These are phyloP conservation scores for Dasyurus viverrinus DNA, from an alignment of 2,113 vertebrate genomes.

Conservation along the genomic window DNA sequence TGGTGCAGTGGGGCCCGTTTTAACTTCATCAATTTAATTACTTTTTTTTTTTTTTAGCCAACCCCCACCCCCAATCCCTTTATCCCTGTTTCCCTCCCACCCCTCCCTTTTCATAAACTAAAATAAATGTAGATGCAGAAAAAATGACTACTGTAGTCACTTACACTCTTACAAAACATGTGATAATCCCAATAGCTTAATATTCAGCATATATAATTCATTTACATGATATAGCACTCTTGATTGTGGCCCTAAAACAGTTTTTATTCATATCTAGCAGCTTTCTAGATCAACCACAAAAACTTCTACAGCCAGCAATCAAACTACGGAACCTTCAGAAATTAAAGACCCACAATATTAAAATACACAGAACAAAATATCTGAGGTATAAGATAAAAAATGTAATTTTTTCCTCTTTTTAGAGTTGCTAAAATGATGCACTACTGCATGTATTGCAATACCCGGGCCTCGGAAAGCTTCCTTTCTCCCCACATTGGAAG, in stretches of 20 bases:
- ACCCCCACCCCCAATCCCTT: constrained; percentile 73
- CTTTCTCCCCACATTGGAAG: constrained; percentile 93
- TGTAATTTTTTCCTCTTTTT: constrained; percentile 91
- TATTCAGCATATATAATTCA: constrained; percentile 92
- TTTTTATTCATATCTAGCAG: constrained; percentile 90
- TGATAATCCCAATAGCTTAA: constrained; percentile 91
- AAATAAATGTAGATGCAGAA: constrained; percentile 88
- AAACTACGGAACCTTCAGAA: constrained; percentile 94
- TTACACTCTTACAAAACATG: constrained; percentile 93
- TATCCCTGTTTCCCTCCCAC: constrained; percentile 71
- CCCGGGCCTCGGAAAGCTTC: constrained; percentile 95
- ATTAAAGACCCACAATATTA: constrained; percentile 99
- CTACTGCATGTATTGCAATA: constrained; percentile 98
- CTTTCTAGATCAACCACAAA: constrained; percentile 95
- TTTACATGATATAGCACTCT: constrained; percentile 94
- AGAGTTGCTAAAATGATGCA: constrained; percentile 97
- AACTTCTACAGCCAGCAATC: constrained; percentile 95
- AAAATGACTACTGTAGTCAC: constrained; percentile 90
- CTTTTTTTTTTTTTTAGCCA: constrained; percentile 73
- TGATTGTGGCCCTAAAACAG: constrained; percentile 89
- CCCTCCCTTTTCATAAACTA: constrained; percentile 81
- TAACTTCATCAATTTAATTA: constrained; percentile 80
- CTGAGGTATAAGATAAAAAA: constrained; percentile 99
- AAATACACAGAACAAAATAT: constrained; percentile 99
- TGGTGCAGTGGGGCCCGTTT: constrained; percentile 87